Conservation (phyloP, 2,113 vertebrate genomes). For the Pimephales promelas region DNA sequence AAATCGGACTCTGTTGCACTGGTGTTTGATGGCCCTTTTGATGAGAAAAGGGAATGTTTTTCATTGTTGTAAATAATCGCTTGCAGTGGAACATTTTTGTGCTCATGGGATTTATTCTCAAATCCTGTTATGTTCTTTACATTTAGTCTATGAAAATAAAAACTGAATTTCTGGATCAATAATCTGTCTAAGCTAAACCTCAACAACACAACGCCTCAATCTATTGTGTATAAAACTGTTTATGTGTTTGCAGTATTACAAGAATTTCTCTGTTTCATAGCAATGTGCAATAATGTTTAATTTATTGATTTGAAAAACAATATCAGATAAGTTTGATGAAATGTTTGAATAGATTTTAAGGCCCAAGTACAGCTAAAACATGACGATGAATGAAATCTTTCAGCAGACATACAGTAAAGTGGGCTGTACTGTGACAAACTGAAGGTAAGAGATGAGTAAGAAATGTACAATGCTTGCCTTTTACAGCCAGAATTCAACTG, state of each 20-base stretch:
- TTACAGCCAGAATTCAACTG: not conserved
- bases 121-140: constrained; percentile 83
- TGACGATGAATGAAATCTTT: not conserved
- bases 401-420: too few relatives aligned
- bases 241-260: not conserved
- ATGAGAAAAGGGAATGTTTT: constrained; percentile 68
- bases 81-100: constrained; percentile 82
- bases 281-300: not conserved
- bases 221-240: not conserved
- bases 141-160: constrained; percentile 80
- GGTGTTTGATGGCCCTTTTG: constrained; percentile 60
- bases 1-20: constrained; percentile 49
- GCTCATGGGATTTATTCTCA: constrained; percentile 84
- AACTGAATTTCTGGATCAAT: constrained; percentile 58
- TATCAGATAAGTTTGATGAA: not conserved
- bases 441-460: not conserved
- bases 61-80: constrained; percentile 78
- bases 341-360: not conserved
- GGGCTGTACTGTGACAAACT: not conserved
- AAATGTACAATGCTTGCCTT: not conserved
- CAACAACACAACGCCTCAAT: not conserved
- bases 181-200: not conserved
- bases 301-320: not conserved
- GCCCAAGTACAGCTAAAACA: not conserved
- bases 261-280: not conserved